phyloP scores from a whole-genome alignment of 2,888 invertebrate species.

The Callyntrura sp. region DNA sequence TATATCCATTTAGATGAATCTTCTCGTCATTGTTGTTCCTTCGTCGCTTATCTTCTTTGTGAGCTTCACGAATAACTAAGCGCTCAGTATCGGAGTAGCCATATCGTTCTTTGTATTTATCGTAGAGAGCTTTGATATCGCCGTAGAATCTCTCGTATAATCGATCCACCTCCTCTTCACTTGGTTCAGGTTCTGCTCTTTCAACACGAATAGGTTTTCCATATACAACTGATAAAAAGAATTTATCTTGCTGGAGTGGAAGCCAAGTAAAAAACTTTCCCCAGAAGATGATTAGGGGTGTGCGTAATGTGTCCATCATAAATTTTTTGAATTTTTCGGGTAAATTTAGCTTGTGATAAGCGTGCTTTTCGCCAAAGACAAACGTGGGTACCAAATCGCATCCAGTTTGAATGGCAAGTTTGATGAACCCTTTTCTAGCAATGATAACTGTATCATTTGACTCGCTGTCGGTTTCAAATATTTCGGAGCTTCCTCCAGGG shows the following conservation, averaged over 20 bases:
- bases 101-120: slow-evolving; percentile 76
- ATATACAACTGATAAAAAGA: slow-evolving; percentile 74
- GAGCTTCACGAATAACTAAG: slow-evolving; percentile 73
- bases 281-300: slow-evolving; percentile 77
- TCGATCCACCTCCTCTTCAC: slow-evolving; percentile 70
- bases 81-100: slow-evolving; percentile 70
- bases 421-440: slow-evolving; percentile 74
- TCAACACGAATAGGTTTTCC: slow-evolving; percentile 75
- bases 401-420: slow-evolving; percentile 72
- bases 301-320: slow-evolving; percentile 74
- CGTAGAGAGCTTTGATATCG: slow-evolving; percentile 63
- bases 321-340: slow-evolving; percentile 73
- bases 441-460: slow-evolving; percentile 73
- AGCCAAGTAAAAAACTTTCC: slow-evolving; percentile 75
- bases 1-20: slow-evolving; percentile 38
- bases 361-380: slow-evolving; percentile 77
- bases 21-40: slow-evolving; percentile 30
- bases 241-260: slow-evolving; percentile 66
- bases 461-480: slow-evolving; percentile 74
- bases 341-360: slow-evolving; percentile 74
- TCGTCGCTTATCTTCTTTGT: slow-evolving; percentile 39
- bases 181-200: slow-evolving; percentile 63
- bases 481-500: slow-evolving; percentile 74
- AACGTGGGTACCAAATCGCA: slow-evolving; percentile 74
- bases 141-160: slow-evolving; percentile 74